A percentile compares a stretch with the other conserved stretches of the same genome.
Evolutionary conservation across 2,888 invertebrate genomes (phyloP).

Genomic region (Lagria hirta): DNA sequence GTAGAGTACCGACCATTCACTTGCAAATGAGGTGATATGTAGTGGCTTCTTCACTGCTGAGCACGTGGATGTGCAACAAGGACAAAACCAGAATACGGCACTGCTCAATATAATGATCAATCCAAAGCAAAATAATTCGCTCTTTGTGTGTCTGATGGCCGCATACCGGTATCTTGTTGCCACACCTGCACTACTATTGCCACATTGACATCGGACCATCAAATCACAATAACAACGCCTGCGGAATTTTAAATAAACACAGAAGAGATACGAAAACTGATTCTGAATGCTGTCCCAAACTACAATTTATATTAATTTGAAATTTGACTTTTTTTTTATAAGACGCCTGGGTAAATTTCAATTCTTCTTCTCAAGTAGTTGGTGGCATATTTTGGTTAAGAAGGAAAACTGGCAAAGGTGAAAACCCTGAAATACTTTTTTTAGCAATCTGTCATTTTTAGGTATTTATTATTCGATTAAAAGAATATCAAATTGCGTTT

Average conservation of each 20-base stretch:
- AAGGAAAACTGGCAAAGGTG: no score
- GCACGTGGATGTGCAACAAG: conserved; percentile 36
- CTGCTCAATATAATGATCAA: conserved; percentile 16
- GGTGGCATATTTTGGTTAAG: no score
- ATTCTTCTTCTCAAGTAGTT: no score
- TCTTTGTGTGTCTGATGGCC: conserved; percentile 18
- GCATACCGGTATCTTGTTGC: conserved; percentile 14
- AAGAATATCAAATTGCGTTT: no score
- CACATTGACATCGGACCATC: conserved; percentile 16
- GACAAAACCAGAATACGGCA: conserved; percentile 21
- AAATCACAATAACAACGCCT: conserved; percentile 11
- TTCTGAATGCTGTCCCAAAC: no score
- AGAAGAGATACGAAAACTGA: no score
- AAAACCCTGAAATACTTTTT: no score
- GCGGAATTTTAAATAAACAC: conserved; percentile 13
- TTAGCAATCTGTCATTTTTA: no score
- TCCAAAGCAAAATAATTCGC: conserved; percentile 24
- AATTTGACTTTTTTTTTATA: no score
- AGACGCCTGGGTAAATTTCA: no score
- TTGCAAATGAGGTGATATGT: conserved; percentile 40
- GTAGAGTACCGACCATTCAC: conserved; percentile 38
- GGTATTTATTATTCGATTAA: no score
- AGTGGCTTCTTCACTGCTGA: conserved; percentile 32
- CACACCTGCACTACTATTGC: conserved; percentile 17
- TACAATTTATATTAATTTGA: no score